Evolutionary conservation across 2,888 invertebrate species (phyloP).

Genomic region (Bombylius major): DNA sequence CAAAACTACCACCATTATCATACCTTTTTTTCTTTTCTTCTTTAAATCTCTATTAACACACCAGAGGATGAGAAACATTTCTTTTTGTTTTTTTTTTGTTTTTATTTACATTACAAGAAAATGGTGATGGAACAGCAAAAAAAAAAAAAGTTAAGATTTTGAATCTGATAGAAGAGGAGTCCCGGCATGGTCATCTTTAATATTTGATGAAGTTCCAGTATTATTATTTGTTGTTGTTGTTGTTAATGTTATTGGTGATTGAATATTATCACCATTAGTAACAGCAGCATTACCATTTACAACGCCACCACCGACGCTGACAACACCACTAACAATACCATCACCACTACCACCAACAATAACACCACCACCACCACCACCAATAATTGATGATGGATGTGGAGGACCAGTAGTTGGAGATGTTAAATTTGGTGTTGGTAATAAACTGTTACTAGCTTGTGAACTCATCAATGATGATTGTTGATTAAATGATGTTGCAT

Average conservation of each 20-base stretch:
- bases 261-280: neutral
- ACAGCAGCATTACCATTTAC: neutral
- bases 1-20: too few relatives aligned
- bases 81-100: too few relatives aligned
- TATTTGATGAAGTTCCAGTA: neutral
- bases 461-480: constrained; percentile 2
- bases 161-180: constrained; percentile 7
- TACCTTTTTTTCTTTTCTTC: too few relatives aligned
- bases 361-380: neutral
- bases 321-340: neutral
- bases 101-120: too few relatives aligned
- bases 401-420: neutral
- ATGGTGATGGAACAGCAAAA: neutral
- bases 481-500: constrained; percentile 6
- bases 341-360: neutral
- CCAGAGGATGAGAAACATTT: too few relatives aligned
- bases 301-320: neutral
- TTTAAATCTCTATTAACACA: too few relatives aligned
- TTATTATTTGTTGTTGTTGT: neutral
- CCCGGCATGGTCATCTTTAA: constrained; percentile 1
- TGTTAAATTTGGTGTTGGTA: neutral
- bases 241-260: neutral
- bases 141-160: constrained; percentile 10
- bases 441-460: neutral
- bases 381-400: neutral